phyloP scores from a whole-genome alignment of 2,797 vertebrate species.

The Phrynocephalus forsythii region DNA sequence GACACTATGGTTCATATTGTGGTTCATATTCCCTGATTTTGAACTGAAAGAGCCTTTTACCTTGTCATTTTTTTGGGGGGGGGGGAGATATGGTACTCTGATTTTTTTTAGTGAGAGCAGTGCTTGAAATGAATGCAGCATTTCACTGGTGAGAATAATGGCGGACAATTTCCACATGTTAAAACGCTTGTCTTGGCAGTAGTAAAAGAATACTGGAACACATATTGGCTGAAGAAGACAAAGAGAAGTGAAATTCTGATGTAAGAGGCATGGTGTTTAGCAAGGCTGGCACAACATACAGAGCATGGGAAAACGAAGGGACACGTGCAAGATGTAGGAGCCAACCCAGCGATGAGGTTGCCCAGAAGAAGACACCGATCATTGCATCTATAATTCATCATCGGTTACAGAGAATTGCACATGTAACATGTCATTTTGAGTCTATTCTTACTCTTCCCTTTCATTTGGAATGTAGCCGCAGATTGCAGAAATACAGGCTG shows the following conservation, averaged over 20 bases:
- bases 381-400: background rate
- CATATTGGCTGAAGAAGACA: conserved; percentile 68
- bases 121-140: conserved; percentile 54
- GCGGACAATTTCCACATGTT: conserved; percentile 91
- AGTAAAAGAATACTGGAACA: conserved; percentile 78
- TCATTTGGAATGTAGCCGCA: background rate
- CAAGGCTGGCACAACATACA: conserved; percentile 40
- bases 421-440: background rate
- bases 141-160: conserved; percentile 63
- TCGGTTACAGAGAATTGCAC: accelerated
- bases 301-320: conserved; percentile 60
- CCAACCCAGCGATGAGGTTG: conserved; percentile 19
- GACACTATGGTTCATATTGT: background rate
- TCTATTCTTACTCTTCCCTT: conserved; percentile 10
- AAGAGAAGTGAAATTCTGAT: conserved; percentile 69
- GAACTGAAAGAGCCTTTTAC: conserved; percentile 19
- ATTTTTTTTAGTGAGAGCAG: conserved; percentile 49
- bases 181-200: conserved; percentile 83
- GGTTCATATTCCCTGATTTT: conserved; percentile 36
- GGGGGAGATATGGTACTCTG: conserved; percentile 29
- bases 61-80: conserved; percentile 13
- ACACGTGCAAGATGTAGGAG: conserved; percentile 26
- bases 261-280: conserved; percentile 46
- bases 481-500: background rate
- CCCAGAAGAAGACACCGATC: background rate